Percentiles rank a stretch among this genome's conserved stretches.
Conservation (phyloP, 1,140 invertebrate genomes). For the Drosophila insularis region DNA sequence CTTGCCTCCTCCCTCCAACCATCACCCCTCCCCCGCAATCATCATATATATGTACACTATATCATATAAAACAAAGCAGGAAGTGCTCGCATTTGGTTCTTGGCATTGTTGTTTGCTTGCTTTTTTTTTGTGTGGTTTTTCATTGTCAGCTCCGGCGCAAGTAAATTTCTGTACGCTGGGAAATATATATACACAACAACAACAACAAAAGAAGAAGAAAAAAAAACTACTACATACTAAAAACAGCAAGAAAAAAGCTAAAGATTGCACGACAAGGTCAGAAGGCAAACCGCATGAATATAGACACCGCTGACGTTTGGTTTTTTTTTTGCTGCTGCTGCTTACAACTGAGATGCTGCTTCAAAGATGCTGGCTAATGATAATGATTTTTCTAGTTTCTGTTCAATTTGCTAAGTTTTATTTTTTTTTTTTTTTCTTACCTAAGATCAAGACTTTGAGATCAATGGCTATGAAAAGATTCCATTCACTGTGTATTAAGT, state of each 20-base stretch:
- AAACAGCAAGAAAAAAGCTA: constrained; percentile 21
- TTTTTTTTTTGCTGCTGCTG: constrained; percentile 23
- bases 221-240: constrained; percentile 10
- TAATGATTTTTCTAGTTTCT: constrained; percentile 39
- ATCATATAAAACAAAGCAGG: constrained; percentile 33
- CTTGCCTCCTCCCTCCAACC: neutral
- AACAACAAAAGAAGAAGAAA: constrained; percentile 24
- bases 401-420: constrained; percentile 3
- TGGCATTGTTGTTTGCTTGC: constrained; percentile 28
- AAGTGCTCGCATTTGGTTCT: constrained; percentile 49
- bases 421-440: neutral
- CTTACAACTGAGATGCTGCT: constrained; percentile 41
- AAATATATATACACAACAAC: constrained; percentile 2
- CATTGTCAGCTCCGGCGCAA: constrained; percentile 49
- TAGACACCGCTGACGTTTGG: constrained; percentile 19
- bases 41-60: neutral
- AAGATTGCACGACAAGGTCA: constrained; percentile 63
- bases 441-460: neutral
- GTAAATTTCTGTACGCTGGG: constrained; percentile 27
- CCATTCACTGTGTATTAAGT: neutral
- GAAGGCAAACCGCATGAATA: constrained; percentile 50
- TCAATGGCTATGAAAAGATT: neutral
- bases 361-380: constrained; percentile 37
- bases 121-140: constrained; percentile 55
- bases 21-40: neutral